Evolutionary conservation across 2,888 invertebrate species (phyloP), one percentile per base, ranked within the genome.

Genomic region (Nephrocerus scutellatus): DNA sequence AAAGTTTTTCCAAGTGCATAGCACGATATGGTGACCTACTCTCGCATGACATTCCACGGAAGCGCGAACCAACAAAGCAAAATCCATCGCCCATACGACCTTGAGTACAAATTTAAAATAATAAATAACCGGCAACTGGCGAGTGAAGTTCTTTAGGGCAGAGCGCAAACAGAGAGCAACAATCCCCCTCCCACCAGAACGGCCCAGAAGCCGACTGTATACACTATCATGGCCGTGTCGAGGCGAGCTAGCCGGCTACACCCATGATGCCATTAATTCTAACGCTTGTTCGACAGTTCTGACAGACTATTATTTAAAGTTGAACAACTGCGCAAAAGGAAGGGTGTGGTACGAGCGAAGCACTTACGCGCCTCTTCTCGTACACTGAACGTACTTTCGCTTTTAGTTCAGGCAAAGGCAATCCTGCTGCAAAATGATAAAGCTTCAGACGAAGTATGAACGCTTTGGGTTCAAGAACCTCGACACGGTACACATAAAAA

Each of bases 301-400:
- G 66, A 66, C 66, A 66, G 67, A 66, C 66, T 63, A 66, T 66
- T 66, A 66, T 66, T 67, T 66, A 66, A 65, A 66, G 64, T 63
- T 64, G 65, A 60, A 62, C 60, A 63, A 54, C 50, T 48, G 35
- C 39, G 39, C 6, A 19, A 10, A 15, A 14, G 19, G 26, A 14
- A n/a, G 8, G 14, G 10, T 2, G 30, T 6, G 30, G 30, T 9
- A 6, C 14, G n/a, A 9, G 26, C 4, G 9, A 16, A 16, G 9
- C 13, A 5, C 9, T 16, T 23, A 12, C 24, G n/a, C 7, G 10
- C n/a, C 10, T 6, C 13, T 12, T 5, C 13, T 18, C 15, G 23
- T 10, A 8, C 8, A 22, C n/a, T 22, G 10, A 10, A 22, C 23
- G 8, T 22, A 33, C 33, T 26, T 39, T 33, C 33, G 16, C n/a